Base-by-base conservation (phyloP, 2,888 invertebrate genomes). In the Trissonchulus latispiculum region DNA sequence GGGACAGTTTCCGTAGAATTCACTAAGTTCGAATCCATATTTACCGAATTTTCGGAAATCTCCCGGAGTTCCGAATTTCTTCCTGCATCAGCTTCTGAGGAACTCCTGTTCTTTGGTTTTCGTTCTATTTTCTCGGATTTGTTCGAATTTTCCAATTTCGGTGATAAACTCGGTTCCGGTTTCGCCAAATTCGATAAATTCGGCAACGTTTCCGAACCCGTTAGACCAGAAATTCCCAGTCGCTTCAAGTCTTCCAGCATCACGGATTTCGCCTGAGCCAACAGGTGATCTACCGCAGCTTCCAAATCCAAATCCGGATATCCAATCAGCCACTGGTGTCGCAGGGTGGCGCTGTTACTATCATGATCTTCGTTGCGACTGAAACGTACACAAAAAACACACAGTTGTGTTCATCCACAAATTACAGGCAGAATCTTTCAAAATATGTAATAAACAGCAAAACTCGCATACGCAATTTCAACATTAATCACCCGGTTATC, bases 281-380 rank as follows among this genome's bases (percentile, higher is more conserved):
- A 15, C 15, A 73, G 23, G 28, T 18, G 29, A n/a, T 69, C 73
- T 15, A 59, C 69, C 36, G 73, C 73, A n/a, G 28, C 33, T 29
- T 28, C 31, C 8, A 28, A 35, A 31, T 2, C 8, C 48, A 73
- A n/a, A 1, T 66, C 69, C 31, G 73, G 68, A 70, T 73, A 36
- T 32, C 33, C 33, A 28, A 66, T 48, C 37, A 73, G 62, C 73
- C 73, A 73, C n/a, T n/a, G n/a, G n/a, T n/a, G n/a, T n/a, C n/a
- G n/a, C n/a, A n/a, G n/a, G n/a, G n/a, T n/a, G n/a, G n/a, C n/a
- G n/a, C n/a, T n/a, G n/a, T n/a, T n/a, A n/a, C n/a, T n/a, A n/a
- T n/a, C n/a, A n/a, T n/a, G n/a, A n/a, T n/a, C n/a, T n/a, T n/a
- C n/a, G n/a, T n/a, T n/a, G n/a, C n/a, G n/a, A n/a, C n/a, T n/a